phyloP scores from a whole-genome alignment of 2,797 vertebrate genomes.

The Cryptoprocta ferox region DNA sequence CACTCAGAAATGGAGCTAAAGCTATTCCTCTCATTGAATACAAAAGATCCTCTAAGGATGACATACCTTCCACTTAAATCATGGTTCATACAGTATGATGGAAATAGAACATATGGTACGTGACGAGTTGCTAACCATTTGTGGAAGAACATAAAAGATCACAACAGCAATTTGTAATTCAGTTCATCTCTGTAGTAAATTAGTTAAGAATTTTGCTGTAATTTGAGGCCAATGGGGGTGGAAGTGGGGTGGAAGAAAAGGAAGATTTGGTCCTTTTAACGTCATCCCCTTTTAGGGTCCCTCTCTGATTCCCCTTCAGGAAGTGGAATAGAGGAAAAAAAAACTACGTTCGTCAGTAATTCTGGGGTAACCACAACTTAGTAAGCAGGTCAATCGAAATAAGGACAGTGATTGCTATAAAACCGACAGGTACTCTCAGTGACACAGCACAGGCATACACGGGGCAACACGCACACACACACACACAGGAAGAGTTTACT shows the following conservation, averaged over 20 bases:
- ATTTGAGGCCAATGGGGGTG: conserved; percentile 39
- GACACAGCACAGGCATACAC: neutral
- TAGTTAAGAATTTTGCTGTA: conserved; percentile 40
- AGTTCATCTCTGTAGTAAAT: conserved; percentile 47
- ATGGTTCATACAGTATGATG: neutral
- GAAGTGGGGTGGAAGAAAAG: conserved; percentile 22
- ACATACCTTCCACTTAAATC: neutral
- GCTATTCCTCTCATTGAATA: neutral
- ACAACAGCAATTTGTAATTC: conserved; percentile 11
- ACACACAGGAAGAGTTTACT: neutral
- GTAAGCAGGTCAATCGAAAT: conserved; percentile 82
- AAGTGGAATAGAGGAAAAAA: conserved; percentile 73
- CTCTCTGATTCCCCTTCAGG: conserved; percentile 69
- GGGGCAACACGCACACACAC: neutral
- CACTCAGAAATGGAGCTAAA: neutral
- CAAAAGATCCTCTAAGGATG: neutral
- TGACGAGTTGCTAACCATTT: neutral
- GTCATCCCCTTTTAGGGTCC: conserved; percentile 56
- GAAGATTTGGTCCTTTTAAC: conserved; percentile 52
- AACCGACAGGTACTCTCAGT: conserved; percentile 57
- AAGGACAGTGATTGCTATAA: conserved; percentile 83
- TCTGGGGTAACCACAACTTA: conserved; percentile 75
- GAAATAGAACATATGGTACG: conserved; percentile 50
- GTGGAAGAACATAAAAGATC: neutral
- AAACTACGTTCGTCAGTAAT: conserved; percentile 53